Conservation (phyloP, 2,113 vertebrate species). For the Nothocercus nigrocapillus region DNA sequence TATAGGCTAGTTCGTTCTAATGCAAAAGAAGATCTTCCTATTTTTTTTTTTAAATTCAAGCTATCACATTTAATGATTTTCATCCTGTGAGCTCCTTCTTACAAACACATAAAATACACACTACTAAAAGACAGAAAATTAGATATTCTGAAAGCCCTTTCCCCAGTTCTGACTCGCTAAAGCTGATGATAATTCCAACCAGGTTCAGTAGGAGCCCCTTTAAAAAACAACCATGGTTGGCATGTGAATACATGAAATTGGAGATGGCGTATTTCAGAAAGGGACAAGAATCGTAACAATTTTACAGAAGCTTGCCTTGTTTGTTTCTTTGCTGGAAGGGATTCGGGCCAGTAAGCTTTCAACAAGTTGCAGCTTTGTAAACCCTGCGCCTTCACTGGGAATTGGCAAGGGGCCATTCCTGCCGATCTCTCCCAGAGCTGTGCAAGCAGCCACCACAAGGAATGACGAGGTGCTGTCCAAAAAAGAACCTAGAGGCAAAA, state of each 20-base stretch:
- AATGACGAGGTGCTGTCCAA: slow-evolving; percentile 88
- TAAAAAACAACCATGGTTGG: background rate
- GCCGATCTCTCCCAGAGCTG: slow-evolving; percentile 92
- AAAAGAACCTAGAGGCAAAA: slow-evolving; percentile 84
- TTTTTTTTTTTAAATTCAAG: background rate
- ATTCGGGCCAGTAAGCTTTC: slow-evolving; percentile 91
- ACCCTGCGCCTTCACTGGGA: slow-evolving; percentile 86
- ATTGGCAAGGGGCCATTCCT: slow-evolving; percentile 90
- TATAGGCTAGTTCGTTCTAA: background rate
- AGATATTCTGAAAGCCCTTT: background rate
- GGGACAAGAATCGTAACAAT: background rate
- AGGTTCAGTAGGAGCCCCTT: background rate
- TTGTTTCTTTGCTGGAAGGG: slow-evolving; percentile 93
- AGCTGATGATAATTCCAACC: background rate
- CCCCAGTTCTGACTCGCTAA: background rate
- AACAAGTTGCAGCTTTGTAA: slow-evolving; percentile 90
- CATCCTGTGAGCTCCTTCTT: background rate
- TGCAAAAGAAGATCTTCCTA: background rate
- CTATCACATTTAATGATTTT: background rate
- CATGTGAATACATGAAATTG: background rate
- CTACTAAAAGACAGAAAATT: background rate
- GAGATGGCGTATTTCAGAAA: background rate
- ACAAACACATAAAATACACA: background rate
- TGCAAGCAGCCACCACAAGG: slow-evolving; percentile 90
- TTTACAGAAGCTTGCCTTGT: slow-evolving; percentile 81